Conservation (phyloP, 2,797 vertebrate genomes). For the Agapornis canus region DNA sequence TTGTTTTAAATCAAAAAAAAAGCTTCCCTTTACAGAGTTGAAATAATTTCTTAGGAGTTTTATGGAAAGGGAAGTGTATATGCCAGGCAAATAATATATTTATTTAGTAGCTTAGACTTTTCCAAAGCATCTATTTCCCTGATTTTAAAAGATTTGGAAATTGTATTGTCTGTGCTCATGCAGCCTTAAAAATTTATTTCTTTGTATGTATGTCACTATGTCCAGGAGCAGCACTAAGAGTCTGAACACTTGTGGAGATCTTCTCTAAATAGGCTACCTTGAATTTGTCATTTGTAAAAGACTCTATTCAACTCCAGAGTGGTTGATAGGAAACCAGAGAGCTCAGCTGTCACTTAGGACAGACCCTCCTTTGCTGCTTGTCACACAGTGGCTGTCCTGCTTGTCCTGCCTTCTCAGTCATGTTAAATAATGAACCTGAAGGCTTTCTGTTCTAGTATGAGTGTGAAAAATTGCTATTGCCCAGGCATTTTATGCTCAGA, state of each 20-base stretch:
- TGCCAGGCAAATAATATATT: not conserved
- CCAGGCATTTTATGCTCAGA: not conserved
- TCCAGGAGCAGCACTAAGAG: not conserved
- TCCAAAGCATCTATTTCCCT: not conserved
- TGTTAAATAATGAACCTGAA: not conserved
- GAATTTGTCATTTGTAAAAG: not conserved
- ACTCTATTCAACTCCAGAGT: rapidly evolving
- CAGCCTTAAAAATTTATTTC: not conserved
- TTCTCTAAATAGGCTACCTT: not conserved
- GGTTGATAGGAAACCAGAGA: not conserved
- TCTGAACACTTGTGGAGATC: not conserved
- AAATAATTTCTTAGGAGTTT: not conserved
- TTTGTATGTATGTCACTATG: not conserved
- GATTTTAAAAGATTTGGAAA: not conserved
- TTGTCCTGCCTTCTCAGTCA: not conserved
- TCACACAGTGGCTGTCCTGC: not conserved
- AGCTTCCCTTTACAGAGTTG: not conserved
- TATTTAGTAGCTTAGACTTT: not conserved
- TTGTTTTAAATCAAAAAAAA: not conserved
- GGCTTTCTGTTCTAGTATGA: not conserved
- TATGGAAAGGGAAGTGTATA: not conserved
- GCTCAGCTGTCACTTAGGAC: not conserved
- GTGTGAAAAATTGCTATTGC: not conserved
- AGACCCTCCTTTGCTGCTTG: not conserved
- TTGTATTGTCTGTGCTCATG: not conserved